Base-by-base conservation (phyloP, 1,140 invertebrate genomes). In the Nasonia giraulti region DNA sequence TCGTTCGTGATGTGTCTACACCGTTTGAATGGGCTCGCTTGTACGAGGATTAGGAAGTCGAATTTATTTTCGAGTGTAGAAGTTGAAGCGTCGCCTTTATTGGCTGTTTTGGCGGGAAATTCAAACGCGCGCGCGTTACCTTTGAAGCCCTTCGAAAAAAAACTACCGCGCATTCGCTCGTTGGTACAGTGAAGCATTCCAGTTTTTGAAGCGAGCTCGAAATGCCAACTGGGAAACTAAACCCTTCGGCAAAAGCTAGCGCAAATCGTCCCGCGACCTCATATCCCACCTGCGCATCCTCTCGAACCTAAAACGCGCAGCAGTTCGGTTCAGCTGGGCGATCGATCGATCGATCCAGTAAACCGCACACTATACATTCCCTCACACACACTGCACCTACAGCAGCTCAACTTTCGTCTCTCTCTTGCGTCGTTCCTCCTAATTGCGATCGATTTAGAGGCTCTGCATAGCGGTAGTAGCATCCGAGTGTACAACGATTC, bases 361-460 rank as follows among this genome's bases (percentile, higher is more conserved):
- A 62, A 62, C 55, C 55, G 55, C 55, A 62, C 55, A 62, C 55
- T 62, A n/a, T 62, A 20, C 17, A 20, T 14, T n/a, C 17, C n/a
- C 55, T n/a, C 17, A 4, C 55, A 6, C 2, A 7, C 69, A 4
- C 27, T 73, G 23, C 69, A 73, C 33, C 69, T 73, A 2, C 69
- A 73, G 10, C 69, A 17, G 31, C 33, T 44, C 69, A 44, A 33
- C 17, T 6, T 50, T n/a, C 7, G 7, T 50, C 20, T 40, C 44
- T 27, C 27, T 27, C 27, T 23, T 23, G n/a, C 50, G 50, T 40
- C 50, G 69, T 12, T 6, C 27, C 27, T 37, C 17, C 20, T 83
- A 83, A 83, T 83, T 83, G 81, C 81, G 81, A 83, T 83, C 81
- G 74, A 83, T 83, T 55, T 7, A 1, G 20, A 62, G 55, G 55